A percentile compares a stretch with the other conserved stretches of the same genome.
phyloP scores from a whole-genome alignment of 2,113 vertebrate genomes.

The Myiozetetes cayanensis region DNA sequence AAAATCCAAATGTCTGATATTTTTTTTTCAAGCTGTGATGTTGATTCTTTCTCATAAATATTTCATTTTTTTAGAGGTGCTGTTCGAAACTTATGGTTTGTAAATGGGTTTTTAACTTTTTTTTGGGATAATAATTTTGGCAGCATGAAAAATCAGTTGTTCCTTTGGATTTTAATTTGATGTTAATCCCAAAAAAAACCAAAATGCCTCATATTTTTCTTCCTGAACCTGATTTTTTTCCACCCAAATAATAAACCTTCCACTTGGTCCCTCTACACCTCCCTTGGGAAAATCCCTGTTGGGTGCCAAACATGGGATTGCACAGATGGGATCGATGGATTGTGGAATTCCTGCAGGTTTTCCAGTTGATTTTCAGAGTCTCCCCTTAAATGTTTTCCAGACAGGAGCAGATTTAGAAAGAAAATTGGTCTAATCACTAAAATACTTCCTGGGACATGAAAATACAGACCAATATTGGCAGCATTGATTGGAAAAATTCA shows the following conservation, averaged over 20 bases:
- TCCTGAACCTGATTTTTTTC: not conserved
- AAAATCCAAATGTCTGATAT: not conserved
- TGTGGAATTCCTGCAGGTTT: not conserved
- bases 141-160: no score
- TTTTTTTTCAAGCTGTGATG: not conserved
- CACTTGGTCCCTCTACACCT: rapidly evolving
- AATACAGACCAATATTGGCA: not conserved
- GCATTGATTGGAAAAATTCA: not conserved
- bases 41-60: no score
- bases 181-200: not conserved
- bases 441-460: not conserved
- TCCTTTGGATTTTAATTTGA: no score
- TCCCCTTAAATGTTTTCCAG: not conserved
- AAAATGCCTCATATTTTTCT: not conserved
- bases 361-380: not conserved
- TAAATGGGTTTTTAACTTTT: no score
- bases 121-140: no score
- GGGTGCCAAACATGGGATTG: not conserved
- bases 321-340: rapidly evolving
- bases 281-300: rapidly evolving
- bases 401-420: not conserved
- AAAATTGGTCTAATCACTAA: rapidly evolving
- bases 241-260: not conserved
- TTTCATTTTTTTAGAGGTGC: no score
- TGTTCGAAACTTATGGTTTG: no score